Conservation (phyloP, 2,888 invertebrate genomes). For the Nephrotoma guestfalica region DNA sequence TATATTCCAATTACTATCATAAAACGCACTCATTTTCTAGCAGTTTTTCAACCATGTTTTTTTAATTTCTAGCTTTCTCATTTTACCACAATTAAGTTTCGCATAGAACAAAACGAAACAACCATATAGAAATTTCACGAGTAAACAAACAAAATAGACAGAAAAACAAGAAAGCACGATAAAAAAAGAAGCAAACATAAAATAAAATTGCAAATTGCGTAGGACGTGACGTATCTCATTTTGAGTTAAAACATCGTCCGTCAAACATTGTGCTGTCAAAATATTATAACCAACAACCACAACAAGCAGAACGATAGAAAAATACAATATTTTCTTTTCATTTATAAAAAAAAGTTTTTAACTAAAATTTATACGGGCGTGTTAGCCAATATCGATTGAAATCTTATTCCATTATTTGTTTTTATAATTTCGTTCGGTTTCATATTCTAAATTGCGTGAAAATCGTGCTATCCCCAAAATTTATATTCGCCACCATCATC, state of each 20-base stretch:
- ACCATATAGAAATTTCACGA: not conserved
- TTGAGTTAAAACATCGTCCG: conserved; percentile 2
- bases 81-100: not conserved
- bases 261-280: conserved; percentile 1
- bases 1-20: not conserved
- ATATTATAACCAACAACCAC: not conserved
- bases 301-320: not conserved
- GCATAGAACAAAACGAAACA: not conserved
- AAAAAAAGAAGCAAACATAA: not conserved
- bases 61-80: not conserved
- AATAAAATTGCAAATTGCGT: conserved; percentile 1
- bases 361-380: not conserved
- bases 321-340: not conserved
- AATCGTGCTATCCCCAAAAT: not conserved
- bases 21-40: not conserved
- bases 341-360: not conserved
- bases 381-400: not conserved
- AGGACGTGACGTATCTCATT: conserved; percentile 4
- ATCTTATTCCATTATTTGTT: not conserved
- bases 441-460: not conserved
- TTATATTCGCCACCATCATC: not conserved
- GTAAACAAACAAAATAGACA: not conserved
- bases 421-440: not conserved
- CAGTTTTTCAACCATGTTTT: not conserved
- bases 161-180: not conserved